Evolutionary conservation across 1,140 invertebrate species (phyloP).

Genomic region (Drosophila parvula): DNA sequence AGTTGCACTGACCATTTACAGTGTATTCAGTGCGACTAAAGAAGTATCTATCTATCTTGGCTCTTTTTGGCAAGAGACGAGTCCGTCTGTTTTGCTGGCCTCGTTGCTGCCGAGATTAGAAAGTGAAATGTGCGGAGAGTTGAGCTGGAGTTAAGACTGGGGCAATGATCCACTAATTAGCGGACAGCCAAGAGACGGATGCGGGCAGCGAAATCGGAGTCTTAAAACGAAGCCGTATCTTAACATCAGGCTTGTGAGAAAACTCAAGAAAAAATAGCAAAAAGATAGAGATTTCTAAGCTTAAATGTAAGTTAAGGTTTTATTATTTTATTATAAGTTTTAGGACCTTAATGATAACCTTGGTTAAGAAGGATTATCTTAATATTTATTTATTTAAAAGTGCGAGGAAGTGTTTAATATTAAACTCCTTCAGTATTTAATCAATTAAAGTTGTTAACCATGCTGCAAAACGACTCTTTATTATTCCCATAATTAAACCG

Average conservation of each 20-base stretch:
- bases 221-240: neutral
- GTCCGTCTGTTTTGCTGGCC: conserved; percentile 21
- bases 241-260: neutral
- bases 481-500: neutral
- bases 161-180: conserved; percentile 60
- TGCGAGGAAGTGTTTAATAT: neutral
- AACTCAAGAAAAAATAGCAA: neutral
- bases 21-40: conserved; percentile 24
- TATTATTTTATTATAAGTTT: neutral
- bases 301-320: neutral
- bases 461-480: neutral
- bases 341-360: neutral
- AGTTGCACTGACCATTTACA: conserved; percentile 54
- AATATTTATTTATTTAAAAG: neutral
- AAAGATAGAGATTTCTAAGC: neutral
- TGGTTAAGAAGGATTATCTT: no score
- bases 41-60: conserved; percentile 13
- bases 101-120: conserved; percentile 58
- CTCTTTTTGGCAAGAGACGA: conserved; percentile 31
- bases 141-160: conserved; percentile 32
- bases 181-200: conserved; percentile 23
- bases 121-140: conserved; percentile 55
- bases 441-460: neutral
- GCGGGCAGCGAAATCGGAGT: conserved; percentile 14
- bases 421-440: neutral